Evolutionary conservation across 2,797 vertebrate genomes (phyloP).

Genomic region (Tiaroga cobitis): DNA sequence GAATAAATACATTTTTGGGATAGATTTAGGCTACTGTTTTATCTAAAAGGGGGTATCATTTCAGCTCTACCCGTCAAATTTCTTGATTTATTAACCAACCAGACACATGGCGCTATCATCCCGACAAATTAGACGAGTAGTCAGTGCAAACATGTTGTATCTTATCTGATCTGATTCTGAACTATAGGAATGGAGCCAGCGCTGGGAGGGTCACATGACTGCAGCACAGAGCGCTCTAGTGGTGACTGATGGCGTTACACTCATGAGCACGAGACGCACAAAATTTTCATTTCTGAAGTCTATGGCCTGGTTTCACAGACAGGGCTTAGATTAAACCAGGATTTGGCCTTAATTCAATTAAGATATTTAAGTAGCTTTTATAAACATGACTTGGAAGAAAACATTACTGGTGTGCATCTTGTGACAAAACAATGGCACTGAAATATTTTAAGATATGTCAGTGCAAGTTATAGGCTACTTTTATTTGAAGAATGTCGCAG

Average conservation of each 20-base stretch:
- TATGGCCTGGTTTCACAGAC: too few species aligned
- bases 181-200: conserved; percentile 49
- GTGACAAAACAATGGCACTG: too few species aligned
- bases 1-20: neutral
- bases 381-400: too few species aligned
- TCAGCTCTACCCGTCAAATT: conserved; percentile 15
- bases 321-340: too few species aligned
- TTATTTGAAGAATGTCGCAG: too few species aligned
- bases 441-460: too few species aligned
- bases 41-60: neutral
- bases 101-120: conserved; percentile 40
- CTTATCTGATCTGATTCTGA: conserved; percentile 50
- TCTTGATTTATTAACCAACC: conserved; percentile 49
- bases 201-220: conserved; percentile 17
- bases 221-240: conserved; percentile 63
- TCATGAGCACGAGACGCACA: neutral
- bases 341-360: too few species aligned
- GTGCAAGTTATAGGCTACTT: too few species aligned
- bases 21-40: neutral
- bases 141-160: conserved; percentile 40
- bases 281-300: neutral
- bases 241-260: conserved; percentile 43
- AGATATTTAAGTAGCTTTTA: too few species aligned
- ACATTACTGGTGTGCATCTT: too few species aligned
- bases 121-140: conserved; percentile 48